phyloP scores from a whole-genome alignment of 2,797 vertebrate genomes.

The Chloroceryle inda region DNA sequence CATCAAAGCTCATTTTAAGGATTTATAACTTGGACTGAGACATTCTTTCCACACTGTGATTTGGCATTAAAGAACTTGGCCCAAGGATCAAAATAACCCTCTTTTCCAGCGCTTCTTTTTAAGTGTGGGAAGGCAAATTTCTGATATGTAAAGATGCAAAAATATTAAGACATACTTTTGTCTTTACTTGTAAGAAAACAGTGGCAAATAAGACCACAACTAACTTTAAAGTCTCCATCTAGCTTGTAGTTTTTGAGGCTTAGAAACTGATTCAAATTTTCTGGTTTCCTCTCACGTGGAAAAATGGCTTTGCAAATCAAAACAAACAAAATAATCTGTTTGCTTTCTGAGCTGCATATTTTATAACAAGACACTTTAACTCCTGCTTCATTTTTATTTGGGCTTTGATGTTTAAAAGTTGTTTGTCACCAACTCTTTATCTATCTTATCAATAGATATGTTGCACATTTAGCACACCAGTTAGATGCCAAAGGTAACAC shows the following conservation, averaged over 20 bases:
- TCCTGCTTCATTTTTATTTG: neutral
- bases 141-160: constrained; percentile 25
- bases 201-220: neutral
- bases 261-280: constrained; percentile 1
- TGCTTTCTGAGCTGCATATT: neutral
- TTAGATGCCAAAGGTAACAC: neutral
- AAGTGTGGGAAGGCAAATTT: constrained; percentile 35
- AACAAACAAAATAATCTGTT: neutral
- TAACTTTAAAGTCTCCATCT: neutral
- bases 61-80: constrained; percentile 66
- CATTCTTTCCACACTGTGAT: constrained; percentile 58
- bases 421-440: neutral
- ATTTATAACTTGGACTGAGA: constrained; percentile 51
- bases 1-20: constrained; percentile 60
- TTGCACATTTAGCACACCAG: neutral
- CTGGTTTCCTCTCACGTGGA: neutral
- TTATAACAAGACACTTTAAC: neutral
- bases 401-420: neutral
- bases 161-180: constrained; percentile 4
- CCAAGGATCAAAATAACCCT: constrained; percentile 50
- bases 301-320: constrained; percentile 30
- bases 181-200: neutral
- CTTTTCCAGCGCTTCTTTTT: constrained; percentile 38
- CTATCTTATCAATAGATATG: neutral
- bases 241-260: neutral